Conservation (phyloP, 1,140 invertebrate species). For the Tetraneura akinire region DNA sequence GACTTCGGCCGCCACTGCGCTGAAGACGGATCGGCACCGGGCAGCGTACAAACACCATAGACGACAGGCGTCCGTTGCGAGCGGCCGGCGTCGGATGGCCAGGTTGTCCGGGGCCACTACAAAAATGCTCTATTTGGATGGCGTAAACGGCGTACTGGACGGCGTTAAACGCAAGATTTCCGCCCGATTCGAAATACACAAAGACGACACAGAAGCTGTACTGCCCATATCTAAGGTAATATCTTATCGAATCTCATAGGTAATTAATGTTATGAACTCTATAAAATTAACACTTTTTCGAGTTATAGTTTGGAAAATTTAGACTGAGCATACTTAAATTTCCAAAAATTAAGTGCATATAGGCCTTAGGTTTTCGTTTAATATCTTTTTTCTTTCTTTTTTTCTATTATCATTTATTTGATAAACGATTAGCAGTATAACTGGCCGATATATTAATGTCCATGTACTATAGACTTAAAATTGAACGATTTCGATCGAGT, state of each 20-base stretch:
- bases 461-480: neutral
- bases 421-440: too few species aligned
- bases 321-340: too few species aligned
- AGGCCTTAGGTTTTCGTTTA: too few species aligned
- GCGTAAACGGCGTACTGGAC: slow-evolving; percentile 48
- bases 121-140: slow-evolving; percentile 52
- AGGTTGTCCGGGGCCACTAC: slow-evolving; percentile 54
- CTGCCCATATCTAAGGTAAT: slow-evolving; percentile 92
- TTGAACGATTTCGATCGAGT: too few species aligned
- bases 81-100: slow-evolving; percentile 40
- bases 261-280: too few species aligned
- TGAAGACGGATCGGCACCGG: slow-evolving; percentile 56
- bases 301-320: too few species aligned
- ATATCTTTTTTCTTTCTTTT: too few species aligned
- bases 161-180: slow-evolving; percentile 66
- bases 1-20: slow-evolving; percentile 4
- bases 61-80: neutral
- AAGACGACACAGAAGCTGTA: slow-evolving; percentile 91
- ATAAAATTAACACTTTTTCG: too few species aligned
- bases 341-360: too few species aligned
- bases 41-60: slow-evolving; percentile 52
- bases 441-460: too few species aligned
- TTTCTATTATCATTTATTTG: too few species aligned
- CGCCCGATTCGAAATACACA: slow-evolving; percentile 84
- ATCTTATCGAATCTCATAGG: too few species aligned